These are phyloP conservation scores for Calcarius lapponicus DNA, from an alignment of 2,797 vertebrate genomes.

Conservation along the genomic window DNA sequence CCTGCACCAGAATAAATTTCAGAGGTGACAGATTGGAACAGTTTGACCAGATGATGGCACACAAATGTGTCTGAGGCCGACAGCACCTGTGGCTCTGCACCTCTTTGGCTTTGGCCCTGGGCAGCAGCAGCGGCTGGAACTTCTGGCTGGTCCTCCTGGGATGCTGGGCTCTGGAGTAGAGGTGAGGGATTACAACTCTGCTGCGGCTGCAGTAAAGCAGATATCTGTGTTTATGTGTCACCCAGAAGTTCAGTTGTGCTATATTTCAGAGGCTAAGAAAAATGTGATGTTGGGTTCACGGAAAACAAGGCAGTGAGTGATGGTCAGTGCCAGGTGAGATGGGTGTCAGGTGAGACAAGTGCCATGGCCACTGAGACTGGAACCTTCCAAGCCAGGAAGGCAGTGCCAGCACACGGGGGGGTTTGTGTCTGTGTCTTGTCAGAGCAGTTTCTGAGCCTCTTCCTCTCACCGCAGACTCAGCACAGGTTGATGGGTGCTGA, in stretches of 20 bases:
- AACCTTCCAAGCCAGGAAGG: not conserved
- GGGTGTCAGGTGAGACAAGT: not conserved
- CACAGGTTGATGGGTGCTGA: not conserved
- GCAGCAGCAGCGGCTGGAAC: not conserved
- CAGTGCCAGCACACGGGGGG: rapidly evolving
- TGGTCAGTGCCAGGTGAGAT: not conserved
- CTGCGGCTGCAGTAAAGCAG: not conserved
- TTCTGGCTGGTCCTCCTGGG: not conserved
- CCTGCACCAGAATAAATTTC: constrained; percentile 53
- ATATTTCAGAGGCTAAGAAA: not conserved
- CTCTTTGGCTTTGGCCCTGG: not conserved
- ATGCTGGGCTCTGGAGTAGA: not conserved
- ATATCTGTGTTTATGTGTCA: not conserved
- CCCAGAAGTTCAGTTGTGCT: not conserved
- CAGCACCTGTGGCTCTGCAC: constrained; percentile 25
- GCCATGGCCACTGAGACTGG: not conserved
- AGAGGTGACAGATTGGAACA: constrained; percentile 57
- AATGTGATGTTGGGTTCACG: not conserved
- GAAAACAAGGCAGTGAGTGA: not conserved
- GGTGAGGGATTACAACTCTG: not conserved
- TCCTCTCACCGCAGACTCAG: not conserved
- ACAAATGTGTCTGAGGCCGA: not conserved
- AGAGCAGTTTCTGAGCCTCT: not conserved
- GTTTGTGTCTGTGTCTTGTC: not conserved
- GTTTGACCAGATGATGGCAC: constrained; percentile 58